A percentile compares a stretch with the other conserved stretches of the same genome.
phyloP scores from a whole-genome alignment of 2,113 vertebrate genomes.

The Hippotragus niger region DNA sequence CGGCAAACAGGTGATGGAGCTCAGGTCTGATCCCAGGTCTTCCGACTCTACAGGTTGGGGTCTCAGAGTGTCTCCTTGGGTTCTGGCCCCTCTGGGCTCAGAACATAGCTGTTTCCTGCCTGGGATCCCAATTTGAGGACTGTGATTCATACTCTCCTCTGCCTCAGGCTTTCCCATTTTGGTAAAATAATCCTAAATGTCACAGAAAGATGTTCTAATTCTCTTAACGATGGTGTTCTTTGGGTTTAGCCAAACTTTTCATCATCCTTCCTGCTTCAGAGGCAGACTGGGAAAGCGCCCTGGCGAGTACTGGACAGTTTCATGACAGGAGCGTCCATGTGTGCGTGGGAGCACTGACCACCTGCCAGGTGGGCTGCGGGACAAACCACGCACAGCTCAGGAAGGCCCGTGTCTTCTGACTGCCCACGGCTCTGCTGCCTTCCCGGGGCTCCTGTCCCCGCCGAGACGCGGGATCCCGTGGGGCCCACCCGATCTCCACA shows the following conservation, averaged over 20 bases:
- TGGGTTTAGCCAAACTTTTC: background rate
- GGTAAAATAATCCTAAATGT: background rate
- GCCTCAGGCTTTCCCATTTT: background rate
- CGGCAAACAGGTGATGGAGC: fast-evolving
- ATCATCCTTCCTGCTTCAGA: background rate
- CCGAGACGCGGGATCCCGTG: fast-evolving
- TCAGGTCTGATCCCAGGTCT: fast-evolving
- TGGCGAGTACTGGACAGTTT: background rate
- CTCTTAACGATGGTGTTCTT: background rate
- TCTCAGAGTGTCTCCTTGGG: fast-evolving
- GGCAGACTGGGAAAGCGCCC: background rate
- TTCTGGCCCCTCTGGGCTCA: background rate
- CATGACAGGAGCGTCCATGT: fast-evolving
- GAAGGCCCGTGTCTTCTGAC: background rate
- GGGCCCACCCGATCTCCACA: background rate
- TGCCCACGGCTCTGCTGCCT: background rate
- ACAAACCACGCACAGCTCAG: fast-evolving
- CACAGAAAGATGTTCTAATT: background rate
- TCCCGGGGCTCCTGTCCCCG: background rate
- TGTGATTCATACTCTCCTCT: background rate
- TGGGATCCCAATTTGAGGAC: background rate
- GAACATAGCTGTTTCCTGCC: fast-evolving
- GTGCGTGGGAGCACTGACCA: background rate
- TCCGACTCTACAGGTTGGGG: fast-evolving
- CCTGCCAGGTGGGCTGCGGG: fast-evolving